These are phyloP conservation scores for Yoshiicerus persimilis DNA, from an alignment of 1,140 invertebrate genomes.

Conservation along the genomic window DNA sequence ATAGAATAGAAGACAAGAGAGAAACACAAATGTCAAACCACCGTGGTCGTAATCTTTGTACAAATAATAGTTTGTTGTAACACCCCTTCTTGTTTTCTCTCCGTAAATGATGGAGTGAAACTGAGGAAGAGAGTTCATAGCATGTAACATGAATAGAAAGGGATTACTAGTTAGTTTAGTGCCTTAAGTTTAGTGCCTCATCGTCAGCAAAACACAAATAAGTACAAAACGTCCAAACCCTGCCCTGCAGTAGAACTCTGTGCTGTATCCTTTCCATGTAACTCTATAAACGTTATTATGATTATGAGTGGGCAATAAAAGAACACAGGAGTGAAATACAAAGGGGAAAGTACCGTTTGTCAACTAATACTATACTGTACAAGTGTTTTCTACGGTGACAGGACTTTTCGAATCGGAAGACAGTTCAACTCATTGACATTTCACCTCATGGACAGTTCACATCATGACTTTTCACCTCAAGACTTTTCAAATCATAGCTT, in stretches of 20 bases:
- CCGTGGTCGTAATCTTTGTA: slow-evolving; percentile 12
- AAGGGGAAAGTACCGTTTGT: neutral
- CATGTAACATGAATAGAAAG: slow-evolving; percentile 12
- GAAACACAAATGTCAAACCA: neutral
- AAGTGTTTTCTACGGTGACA: slow-evolving; percentile 13
- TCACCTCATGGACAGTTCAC: no score
- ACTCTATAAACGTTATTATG: neutral
- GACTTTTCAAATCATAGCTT: no score
- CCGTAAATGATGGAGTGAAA: slow-evolving; percentile 7
- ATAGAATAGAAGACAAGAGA: neutral
- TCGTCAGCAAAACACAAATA: neutral
- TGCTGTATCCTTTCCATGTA: neutral
- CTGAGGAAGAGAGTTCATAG: neutral
- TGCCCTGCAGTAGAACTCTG: neutral
- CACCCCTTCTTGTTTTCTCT: slow-evolving; percentile 6
- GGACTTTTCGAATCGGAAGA: no score
- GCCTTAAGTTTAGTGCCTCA: neutral
- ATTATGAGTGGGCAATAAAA: slow-evolving; percentile 20
- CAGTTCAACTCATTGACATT: no score
- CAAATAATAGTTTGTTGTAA: neutral
- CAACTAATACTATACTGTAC: no score
- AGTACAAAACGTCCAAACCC: neutral
- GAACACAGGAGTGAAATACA: neutral
- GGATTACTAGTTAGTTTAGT: neutral
- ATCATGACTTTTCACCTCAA: no score